Evolutionary conservation across 2,888 invertebrate species (phyloP).

Genomic region (Marasmarcha lunaedactyla): DNA sequence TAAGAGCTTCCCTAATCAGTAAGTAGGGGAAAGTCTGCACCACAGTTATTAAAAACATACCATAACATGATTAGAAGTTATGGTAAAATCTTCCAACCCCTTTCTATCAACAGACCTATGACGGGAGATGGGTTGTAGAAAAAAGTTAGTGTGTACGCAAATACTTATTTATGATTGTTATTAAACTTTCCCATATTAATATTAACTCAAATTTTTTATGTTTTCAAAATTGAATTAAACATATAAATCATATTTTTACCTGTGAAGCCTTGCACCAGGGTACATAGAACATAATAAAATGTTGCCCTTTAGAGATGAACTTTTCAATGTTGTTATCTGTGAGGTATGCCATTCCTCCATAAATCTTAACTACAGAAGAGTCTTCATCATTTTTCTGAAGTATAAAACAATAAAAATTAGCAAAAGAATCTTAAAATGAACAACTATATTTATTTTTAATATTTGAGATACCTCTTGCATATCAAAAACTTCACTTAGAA

Average conservation of each 20-base stretch:
- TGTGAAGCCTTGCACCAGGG: conserved; percentile 94
- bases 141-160: too few relatives aligned
- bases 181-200: too few relatives aligned
- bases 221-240: too few relatives aligned
- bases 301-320: conserved; percentile 78
- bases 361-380: conserved; percentile 63
- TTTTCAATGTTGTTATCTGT: conserved; percentile 82
- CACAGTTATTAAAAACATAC: too few relatives aligned
- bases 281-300: conserved; percentile 92
- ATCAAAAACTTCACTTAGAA: conserved; percentile 76
- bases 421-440: neutral
- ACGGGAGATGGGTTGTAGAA: too few relatives aligned
- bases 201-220: too few relatives aligned
- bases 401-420: conserved; percentile 12
- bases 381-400: conserved; percentile 25
- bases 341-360: conserved; percentile 76
- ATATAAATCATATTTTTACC: conserved; percentile 61
- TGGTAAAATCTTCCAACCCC: too few relatives aligned
- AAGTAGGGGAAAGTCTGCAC: too few relatives aligned
- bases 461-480: conserved; percentile 48
- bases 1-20: too few relatives aligned
- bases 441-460: neutral
- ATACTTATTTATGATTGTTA: too few relatives aligned
- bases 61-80: too few relatives aligned
- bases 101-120: too few relatives aligned